Base-by-base conservation (phyloP, 2,888 invertebrate genomes). In the Pecten maximus region DNA sequence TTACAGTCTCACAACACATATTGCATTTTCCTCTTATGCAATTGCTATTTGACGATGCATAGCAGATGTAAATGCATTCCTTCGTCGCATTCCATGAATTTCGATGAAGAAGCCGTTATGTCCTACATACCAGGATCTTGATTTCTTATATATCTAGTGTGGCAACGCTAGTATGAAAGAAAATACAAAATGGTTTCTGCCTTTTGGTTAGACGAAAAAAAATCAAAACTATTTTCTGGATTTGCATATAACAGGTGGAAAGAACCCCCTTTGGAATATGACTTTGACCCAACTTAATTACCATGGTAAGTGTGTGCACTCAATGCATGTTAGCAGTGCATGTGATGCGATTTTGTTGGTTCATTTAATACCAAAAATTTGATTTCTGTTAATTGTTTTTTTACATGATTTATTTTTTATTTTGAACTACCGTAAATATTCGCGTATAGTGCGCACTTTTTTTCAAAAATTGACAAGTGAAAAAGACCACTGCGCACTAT, bases 221-320 rank as follows among this genome's bases (percentile, higher is more conserved):
- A 74, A 0, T 23, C 10, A 74, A 74, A 74, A 74, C 74, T 28
- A 35, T 74, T 74, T 74, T 74, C 74, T 74, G 74, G 74, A 74
- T 74, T 87, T 89, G 87, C 48, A 60, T 88, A 89, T 90, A 91
- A 88, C 94, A 95, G 95, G 95, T 88, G 93, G 94, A 90, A 95
- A 95, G 93, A 94, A 95, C 91, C 94, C 93, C 90, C 92, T 95
- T 90, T 96, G 95, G 95, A 95, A 96, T 92, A 94, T 95, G 94
- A 96, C 95, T 48, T 91, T 95, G 89, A 95, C 94, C 90, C 95
- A 96, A 92, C 95, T 96, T 40, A 94, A 94, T 93, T 94, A 94
- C 92, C 91, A 94, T 91, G 95, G 95, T 95, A 95, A 95, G 95
- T 94, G 40, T 12, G 54, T 74, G 74, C 74, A 74, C 74, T 74